Evolutionary conservation across 2,797 vertebrate species (phyloP).

Genomic region (Diplodus sargus): DNA sequence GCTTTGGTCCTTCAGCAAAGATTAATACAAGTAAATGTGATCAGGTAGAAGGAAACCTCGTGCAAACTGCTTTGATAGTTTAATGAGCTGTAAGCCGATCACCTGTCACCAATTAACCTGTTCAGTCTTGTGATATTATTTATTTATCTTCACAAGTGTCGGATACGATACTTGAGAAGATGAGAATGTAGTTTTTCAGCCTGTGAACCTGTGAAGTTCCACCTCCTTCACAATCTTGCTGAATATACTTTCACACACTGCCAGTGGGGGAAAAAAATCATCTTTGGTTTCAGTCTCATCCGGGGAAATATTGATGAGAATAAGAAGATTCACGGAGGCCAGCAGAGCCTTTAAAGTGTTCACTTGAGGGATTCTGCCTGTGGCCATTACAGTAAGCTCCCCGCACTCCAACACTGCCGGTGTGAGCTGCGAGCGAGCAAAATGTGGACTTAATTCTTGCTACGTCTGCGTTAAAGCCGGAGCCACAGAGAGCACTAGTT

Average conservation of each 20-base stretch:
- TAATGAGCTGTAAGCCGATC: too few relatives aligned
- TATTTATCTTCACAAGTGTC: too few relatives aligned
- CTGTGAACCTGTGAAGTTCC: too few relatives aligned
- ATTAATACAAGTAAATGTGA: neutral
- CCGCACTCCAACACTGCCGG: neutral
- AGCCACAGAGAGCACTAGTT: constrained; percentile 32
- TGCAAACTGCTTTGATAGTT: neutral
- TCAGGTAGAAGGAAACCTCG: neutral
- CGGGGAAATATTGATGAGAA: constrained; percentile 1
- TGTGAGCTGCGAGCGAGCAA: neutral
- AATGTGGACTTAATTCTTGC: constrained; percentile 22
- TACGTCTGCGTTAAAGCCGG: constrained; percentile 24
- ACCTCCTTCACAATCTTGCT: too few relatives aligned
- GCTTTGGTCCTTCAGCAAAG: neutral
- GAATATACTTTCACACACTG: neutral
- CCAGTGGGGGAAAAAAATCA: neutral
- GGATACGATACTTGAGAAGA: too few relatives aligned
- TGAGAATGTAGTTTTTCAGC: too few relatives aligned
- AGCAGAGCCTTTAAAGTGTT: neutral
- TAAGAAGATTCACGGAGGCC: neutral
- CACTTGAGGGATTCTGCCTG: constrained; percentile 3
- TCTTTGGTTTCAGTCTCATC: constrained; percentile 7
- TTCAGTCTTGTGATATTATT: too few relatives aligned
- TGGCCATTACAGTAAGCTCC: neutral
- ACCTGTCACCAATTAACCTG: too few relatives aligned